Conservation (phyloP, 2,888 invertebrate species). For the Metallyticus violacea region DNA sequence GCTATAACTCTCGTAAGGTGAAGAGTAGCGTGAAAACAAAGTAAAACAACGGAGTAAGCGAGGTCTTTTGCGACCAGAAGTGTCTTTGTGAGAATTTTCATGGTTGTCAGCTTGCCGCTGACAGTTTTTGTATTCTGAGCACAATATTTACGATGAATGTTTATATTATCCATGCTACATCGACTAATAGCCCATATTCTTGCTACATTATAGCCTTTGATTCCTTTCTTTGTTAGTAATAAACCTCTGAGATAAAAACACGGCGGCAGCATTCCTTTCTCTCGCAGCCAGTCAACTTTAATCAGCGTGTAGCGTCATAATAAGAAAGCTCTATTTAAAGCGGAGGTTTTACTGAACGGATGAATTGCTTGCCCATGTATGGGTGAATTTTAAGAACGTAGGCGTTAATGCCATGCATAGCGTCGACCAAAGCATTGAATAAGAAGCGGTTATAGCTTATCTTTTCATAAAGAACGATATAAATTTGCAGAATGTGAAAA, state of each 20-base stretch:
- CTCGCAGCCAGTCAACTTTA: neutral
- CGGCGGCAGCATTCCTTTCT: neutral
- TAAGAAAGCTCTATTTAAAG: no score
- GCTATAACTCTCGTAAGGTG: no score
- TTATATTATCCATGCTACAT: neutral
- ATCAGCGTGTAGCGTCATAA: neutral
- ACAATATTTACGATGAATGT: neutral
- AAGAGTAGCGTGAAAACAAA: no score
- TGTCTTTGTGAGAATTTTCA: neutral
- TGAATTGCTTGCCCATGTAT: no score
- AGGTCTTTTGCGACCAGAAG: neutral
- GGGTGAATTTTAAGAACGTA: no score
- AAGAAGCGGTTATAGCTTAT: no score
- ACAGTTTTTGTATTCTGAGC: neutral
- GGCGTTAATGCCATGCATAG: no score
- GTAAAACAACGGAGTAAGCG: no score
- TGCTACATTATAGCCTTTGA: neutral
- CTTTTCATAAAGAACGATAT: no score
- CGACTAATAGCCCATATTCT: neutral
- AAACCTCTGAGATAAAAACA: neutral
- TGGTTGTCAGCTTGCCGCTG: neutral
- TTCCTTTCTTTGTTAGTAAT: neutral
- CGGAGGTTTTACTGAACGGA: no score
- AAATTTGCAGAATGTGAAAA: no score
- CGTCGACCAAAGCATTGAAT: no score